A percentile compares a stretch with the other conserved stretches of the same genome.
Evolutionary conservation across 2,113 vertebrate genomes (phyloP).

Genomic region (Oreochromis aureus): DNA sequence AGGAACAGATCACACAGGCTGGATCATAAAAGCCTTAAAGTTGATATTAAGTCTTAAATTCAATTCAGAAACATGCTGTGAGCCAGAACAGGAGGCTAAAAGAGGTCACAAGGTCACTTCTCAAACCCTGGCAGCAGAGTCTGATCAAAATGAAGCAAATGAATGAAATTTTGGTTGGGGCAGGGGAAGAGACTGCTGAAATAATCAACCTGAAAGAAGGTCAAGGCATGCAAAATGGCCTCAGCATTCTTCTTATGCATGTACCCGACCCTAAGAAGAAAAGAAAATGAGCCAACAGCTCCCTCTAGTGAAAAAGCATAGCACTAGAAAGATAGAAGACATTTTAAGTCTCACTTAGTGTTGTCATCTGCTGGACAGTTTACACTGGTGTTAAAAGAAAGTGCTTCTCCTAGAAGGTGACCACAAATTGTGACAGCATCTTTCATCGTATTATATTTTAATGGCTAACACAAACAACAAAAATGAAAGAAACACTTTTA

Average conservation of each 20-base stretch:
- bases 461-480: neutral
- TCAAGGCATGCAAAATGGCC: neutral
- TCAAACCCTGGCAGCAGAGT: neutral
- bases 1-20: neutral
- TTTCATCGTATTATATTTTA: neutral
- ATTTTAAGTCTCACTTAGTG: neutral
- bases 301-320: slow-evolving; percentile 1
- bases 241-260: neutral
- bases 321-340: neutral
- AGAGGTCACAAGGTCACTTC: neutral
- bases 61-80: neutral
- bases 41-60: neutral
- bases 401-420: neutral
- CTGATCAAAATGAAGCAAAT: neutral
- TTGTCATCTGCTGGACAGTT: neutral
- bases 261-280: neutral
- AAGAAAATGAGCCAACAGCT: neutral
- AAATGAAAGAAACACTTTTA: neutral
- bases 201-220: neutral
- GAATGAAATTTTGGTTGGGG: rapidly evolving
- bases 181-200: rapidly evolving
- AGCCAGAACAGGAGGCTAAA: neutral
- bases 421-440: neutral
- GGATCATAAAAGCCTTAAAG: neutral
- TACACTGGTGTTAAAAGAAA: neutral